Conservation (phyloP, 2,113 vertebrate species). For the Copsychus sechellarum region DNA sequence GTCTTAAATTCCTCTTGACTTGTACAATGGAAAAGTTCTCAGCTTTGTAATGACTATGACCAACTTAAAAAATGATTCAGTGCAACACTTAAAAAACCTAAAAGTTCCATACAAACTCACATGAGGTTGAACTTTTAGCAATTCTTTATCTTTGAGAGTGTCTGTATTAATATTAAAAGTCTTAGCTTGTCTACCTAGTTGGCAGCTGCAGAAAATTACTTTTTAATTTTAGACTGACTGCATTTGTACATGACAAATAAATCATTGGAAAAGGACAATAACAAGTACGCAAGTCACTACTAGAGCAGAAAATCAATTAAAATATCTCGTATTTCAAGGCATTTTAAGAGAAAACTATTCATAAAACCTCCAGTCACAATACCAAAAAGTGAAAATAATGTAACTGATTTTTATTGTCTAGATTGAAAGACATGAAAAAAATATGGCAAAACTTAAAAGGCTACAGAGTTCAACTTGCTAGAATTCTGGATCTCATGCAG, state of each 20-base stretch:
- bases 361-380: neutral
- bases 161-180: neutral
- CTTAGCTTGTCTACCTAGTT: neutral
- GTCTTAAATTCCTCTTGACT: neutral
- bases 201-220: neutral
- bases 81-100: neutral
- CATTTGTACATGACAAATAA: neutral
- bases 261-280: neutral
- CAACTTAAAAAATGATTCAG: neutral
- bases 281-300: neutral
- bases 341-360: neutral
- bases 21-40: neutral
- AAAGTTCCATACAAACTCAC: neutral
- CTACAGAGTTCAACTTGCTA: neutral
- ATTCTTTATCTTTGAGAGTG: neutral
- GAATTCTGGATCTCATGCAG: neutral
- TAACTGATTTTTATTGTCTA: neutral
- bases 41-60: neutral
- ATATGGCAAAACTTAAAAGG: neutral
- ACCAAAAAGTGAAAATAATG: neutral
- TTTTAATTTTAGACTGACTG: neutral
- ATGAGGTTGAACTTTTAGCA: neutral
- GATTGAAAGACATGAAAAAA: neutral
- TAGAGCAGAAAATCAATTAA: neutral
- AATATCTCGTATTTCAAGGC: neutral